phyloP scores from a whole-genome alignment of 64 coral and sea anemone species.

The Montipora capricornis region DNA sequence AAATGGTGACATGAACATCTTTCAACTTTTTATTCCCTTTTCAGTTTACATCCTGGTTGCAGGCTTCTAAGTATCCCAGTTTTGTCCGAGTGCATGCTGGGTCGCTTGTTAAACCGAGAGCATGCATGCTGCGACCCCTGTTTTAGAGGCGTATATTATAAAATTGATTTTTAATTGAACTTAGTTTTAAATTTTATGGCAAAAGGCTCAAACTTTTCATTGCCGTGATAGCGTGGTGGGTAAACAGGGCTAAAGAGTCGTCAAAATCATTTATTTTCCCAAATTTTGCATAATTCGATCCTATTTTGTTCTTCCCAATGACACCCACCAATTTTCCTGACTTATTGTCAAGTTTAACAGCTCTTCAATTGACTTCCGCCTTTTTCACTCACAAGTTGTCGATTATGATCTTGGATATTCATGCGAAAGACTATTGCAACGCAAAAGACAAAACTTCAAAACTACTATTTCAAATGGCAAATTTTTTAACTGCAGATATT shows the following conservation, averaged over 20 bases:
- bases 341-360: no score
- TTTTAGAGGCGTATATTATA: not conserved
- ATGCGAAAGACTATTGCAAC: not conserved
- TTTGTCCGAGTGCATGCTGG: not conserved
- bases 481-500: constrained; percentile 47
- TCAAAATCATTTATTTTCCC: no score
- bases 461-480: constrained; percentile 23
- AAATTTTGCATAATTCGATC: no score
- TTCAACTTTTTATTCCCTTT: not conserved
- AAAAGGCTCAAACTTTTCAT: not conserved
- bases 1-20: not conserved
- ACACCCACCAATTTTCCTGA: not conserved
- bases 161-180: not conserved
- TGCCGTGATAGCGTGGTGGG: not conserved
- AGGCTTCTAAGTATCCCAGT: not conserved
- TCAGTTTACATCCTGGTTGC: not conserved
- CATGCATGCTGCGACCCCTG: not conserved
- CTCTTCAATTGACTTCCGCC: not conserved
- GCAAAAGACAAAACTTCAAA: not conserved
- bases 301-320: not conserved
- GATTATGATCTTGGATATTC: not conserved
- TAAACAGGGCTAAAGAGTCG: not conserved
- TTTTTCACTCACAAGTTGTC: not conserved
- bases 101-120: not conserved
- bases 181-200: not conserved